phyloP scores from a whole-genome alignment of 2,888 invertebrate species.

The Lissonota sp. region DNA sequence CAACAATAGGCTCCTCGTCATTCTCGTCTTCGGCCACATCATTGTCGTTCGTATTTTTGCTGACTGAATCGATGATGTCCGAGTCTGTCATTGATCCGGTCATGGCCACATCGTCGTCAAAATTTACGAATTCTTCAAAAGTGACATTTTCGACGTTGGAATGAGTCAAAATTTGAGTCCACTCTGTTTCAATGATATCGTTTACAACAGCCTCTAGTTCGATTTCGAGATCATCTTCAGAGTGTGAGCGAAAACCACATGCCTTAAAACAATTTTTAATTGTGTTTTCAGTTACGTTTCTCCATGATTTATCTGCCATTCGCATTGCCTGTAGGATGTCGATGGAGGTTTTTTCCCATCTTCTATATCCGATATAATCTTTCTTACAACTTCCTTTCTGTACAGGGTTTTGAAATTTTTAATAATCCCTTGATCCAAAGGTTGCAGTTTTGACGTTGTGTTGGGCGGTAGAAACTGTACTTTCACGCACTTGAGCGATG shows the following conservation, averaged over 20 bases:
- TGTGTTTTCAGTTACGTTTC: slow-evolving; percentile 47
- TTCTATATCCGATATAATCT: slow-evolving; percentile 20
- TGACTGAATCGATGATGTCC: slow-evolving; percentile 39
- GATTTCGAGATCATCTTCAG: background rate
- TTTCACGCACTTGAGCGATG: slow-evolving; percentile 62
- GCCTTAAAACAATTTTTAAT: slow-evolving; percentile 55
- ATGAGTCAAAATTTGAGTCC: background rate
- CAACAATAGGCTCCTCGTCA: slow-evolving; percentile 2
- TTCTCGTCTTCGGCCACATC: background rate
- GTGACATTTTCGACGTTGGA: slow-evolving; percentile 28
- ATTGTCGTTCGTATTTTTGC: background rate
- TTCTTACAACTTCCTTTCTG: slow-evolving; percentile 59
- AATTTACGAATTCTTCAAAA: slow-evolving; percentile 56
- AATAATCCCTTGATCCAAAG: slow-evolving; percentile 65
- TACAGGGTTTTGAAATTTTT: slow-evolving; percentile 59
- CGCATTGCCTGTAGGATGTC: slow-evolving; percentile 33
- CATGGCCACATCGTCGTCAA: slow-evolving; percentile 58
- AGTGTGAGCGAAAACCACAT: background rate
- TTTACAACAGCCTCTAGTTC: background rate
- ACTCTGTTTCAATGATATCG: background rate
- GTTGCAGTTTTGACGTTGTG: slow-evolving; percentile 51
- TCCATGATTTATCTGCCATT: slow-evolving; percentile 49
- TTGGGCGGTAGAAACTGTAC: slow-evolving; percentile 26
- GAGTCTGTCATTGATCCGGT: slow-evolving; percentile 49
- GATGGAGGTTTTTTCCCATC: slow-evolving; percentile 17